Percentiles rank a stretch among this genome's conserved stretches.
Conservation (phyloP, 2,797 vertebrate species). For the Clamator glandarius region DNA sequence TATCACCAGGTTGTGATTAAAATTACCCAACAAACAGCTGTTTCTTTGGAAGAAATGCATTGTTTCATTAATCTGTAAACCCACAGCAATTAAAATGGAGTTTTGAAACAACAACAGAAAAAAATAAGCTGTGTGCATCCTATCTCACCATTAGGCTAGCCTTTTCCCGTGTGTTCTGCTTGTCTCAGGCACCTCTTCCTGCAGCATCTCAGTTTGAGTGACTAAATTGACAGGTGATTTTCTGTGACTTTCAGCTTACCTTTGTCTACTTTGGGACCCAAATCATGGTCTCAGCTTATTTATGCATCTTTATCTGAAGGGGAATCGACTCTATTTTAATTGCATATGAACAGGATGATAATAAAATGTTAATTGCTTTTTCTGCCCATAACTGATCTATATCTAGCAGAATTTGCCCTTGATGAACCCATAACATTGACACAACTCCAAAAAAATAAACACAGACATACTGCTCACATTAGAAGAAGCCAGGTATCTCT, state of each 20-base stretch:
- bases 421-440: neutral
- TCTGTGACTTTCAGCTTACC: constrained; percentile 21
- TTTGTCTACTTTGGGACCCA: constrained; percentile 33
- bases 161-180: neutral
- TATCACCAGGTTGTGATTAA: constrained; percentile 23
- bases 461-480: fast-evolving
- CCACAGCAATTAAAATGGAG: neutral
- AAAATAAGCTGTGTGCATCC: neutral
- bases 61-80: constrained; percentile 47
- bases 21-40: constrained; percentile 29
- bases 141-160: neutral
- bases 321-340: constrained; percentile 54
- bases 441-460: neutral
- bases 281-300: constrained; percentile 29
- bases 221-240: constrained; percentile 5
- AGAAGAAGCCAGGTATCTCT: neutral
- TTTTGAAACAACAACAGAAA: neutral
- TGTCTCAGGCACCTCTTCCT: neutral
- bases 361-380: constrained; percentile 66
- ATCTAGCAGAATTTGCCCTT: constrained; percentile 59
- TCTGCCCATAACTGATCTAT: constrained; percentile 43
- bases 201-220: neutral
- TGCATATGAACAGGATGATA: constrained; percentile 30
- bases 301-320: constrained; percentile 53
- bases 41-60: constrained; percentile 10